Conservation (phyloP, 2,888 invertebrate genomes). For the Sipha maydis region DNA sequence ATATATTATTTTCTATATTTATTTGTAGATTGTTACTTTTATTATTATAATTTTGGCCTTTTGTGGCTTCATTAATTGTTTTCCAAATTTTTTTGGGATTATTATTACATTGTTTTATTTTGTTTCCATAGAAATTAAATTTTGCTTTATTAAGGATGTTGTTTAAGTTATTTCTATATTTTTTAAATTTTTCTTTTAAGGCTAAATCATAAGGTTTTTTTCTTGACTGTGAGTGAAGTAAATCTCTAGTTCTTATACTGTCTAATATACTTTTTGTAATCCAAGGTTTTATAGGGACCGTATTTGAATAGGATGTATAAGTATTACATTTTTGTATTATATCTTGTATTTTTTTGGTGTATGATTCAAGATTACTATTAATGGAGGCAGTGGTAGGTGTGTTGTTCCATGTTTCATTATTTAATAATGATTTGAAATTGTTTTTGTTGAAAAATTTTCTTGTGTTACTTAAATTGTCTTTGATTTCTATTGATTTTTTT, state of each 20-base stretch:
- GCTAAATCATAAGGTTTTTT: conserved; percentile 38
- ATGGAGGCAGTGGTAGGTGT: neutral
- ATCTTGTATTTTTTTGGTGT: conserved; percentile 25
- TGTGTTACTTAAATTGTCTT: neutral
- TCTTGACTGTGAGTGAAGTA: conserved; percentile 15
- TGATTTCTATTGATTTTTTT: neutral
- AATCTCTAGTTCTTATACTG: conserved; percentile 18
- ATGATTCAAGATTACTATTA: conserved; percentile 1
- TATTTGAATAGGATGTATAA: conserved; percentile 5
- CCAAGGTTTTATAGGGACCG: conserved; percentile 12
- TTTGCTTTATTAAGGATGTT: neutral
- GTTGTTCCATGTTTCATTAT: neutral
- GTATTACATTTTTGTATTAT: conserved; percentile 16
- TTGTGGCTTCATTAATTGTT: conserved; percentile 15
- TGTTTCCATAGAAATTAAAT: conserved; percentile 10
- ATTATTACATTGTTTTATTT: conserved; percentile 23
- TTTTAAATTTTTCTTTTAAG: conserved; percentile 25
- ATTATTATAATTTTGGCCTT: neutral
- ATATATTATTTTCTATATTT: conserved; percentile 2
- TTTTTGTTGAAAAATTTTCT: conserved; percentile 9
- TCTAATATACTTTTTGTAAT: conserved; percentile 35
- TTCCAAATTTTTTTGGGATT: conserved; percentile 1
- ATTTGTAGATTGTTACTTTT: neutral
- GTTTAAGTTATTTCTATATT: conserved; percentile 35
- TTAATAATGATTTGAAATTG: neutral